These are phyloP conservation scores for Psammodynastes pulverulentus DNA, from an alignment of 2,113 vertebrate genomes.

Conservation along the genomic window DNA sequence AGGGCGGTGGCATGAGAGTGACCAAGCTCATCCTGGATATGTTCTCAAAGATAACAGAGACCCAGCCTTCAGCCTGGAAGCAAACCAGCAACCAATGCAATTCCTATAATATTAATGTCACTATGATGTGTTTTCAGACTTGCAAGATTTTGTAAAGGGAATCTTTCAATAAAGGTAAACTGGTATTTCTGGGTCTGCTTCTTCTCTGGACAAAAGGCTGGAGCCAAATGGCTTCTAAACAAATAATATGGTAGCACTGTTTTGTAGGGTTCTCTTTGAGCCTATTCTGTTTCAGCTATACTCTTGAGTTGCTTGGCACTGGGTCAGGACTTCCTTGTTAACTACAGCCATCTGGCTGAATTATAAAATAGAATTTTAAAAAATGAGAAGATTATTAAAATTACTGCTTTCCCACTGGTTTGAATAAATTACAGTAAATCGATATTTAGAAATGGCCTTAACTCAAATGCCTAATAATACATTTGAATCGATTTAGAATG, in stretches of 20 bases:
- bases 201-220: not conserved
- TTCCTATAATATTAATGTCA: not conserved
- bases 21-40: not conserved
- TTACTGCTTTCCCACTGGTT: not conserved
- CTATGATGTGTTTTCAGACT: not conserved
- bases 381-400: not conserved
- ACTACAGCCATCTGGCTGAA: not conserved
- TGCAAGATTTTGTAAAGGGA: not conserved
- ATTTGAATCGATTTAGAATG: not conserved
- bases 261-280: not conserved
- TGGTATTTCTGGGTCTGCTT: not conserved
- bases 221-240: not conserved
- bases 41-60: not conserved
- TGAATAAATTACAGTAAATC: not conserved
- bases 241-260: not conserved
- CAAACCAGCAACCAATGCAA: not conserved
- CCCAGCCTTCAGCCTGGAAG: not conserved
- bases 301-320: not conserved
- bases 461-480: not conserved
- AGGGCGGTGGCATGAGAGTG: not conserved
- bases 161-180: not conserved
- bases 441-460: not conserved
- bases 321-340: not conserved
- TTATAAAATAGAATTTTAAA: not conserved
- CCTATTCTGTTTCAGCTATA: not conserved